Conservation (phyloP, 2,888 invertebrate genomes). For the Timema cristinae region DNA sequence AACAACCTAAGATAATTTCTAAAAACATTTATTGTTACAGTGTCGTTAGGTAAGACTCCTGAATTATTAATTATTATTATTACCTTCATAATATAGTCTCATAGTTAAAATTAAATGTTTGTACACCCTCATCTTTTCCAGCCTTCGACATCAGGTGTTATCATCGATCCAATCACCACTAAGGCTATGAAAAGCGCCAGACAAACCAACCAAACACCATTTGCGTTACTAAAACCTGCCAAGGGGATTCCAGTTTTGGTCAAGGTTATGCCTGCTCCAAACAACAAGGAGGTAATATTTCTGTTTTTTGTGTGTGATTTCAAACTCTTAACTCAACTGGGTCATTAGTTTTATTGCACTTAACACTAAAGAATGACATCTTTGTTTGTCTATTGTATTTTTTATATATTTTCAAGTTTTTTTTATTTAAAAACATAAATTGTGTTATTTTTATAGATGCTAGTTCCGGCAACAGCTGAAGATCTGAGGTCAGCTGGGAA, state of each 20-base stretch:
- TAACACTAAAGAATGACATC: too few relatives aligned
- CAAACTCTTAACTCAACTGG: neutral
- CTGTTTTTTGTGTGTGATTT: neutral
- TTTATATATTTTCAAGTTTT: neutral
- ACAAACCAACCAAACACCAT: conserved; percentile 62
- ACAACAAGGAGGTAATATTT: conserved; percentile 47
- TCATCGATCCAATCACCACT: conserved; percentile 68
- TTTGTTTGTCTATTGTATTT: neutral
- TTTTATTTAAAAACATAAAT: neutral
- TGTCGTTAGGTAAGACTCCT: neutral
- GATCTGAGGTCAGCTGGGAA: conserved; percentile 63
- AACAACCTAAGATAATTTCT: neutral
- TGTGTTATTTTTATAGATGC: conserved; percentile 48
- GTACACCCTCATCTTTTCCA: neutral
- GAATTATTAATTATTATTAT: too few relatives aligned
- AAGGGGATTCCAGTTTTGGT: conserved; percentile 65
- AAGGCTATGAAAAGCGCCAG: conserved; percentile 65
- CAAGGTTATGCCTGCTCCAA: conserved; percentile 57
- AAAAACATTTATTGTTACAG: conserved; percentile 7
- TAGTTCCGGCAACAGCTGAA: conserved; percentile 68
- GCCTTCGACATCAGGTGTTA: conserved; percentile 44
- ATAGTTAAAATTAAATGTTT: neutral
- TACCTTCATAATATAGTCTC: too few relatives aligned
- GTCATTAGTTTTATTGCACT: too few relatives aligned
- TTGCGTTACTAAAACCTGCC: conserved; percentile 63